Evolutionary conservation across 30 jellyfish, hydroid and myxozoan genomes (phyloP).

Genomic region (Mastigias papua): DNA sequence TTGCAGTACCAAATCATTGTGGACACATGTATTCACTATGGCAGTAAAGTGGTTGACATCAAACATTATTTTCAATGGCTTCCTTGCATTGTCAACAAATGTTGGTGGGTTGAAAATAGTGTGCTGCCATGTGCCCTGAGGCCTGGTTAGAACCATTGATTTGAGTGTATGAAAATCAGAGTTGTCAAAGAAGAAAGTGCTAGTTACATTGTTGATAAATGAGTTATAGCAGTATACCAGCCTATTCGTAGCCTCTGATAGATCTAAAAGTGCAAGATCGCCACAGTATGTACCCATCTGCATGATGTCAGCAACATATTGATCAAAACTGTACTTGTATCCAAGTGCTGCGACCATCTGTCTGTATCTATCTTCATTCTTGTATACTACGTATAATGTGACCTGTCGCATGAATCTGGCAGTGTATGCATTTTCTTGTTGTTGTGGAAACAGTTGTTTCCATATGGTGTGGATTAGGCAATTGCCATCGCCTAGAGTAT

Average conservation of each 20-base stretch:
- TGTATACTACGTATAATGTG: too few species aligned
- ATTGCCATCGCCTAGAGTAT: slow-evolving; percentile 14
- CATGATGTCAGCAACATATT: neutral
- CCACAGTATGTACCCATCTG: neutral
- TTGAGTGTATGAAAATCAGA: neutral
- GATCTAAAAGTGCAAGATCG: neutral
- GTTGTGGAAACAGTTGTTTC: neutral
- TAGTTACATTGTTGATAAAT: neutral
- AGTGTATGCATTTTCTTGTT: neutral
- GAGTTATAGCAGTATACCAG: neutral
- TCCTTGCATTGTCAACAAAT: neutral
- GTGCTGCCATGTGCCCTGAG: neutral
- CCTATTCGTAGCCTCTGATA: neutral
- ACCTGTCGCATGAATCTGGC: slow-evolving; percentile 11
- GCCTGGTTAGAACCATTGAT: neutral
- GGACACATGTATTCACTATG: neutral
- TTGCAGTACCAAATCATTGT: neutral
- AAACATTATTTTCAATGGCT: neutral
- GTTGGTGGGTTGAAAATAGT: neutral
- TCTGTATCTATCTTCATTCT: neutral
- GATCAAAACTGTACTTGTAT: neutral
- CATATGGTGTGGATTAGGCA: slow-evolving; percentile 4
- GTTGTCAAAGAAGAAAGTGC: neutral
- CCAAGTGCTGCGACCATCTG: neutral
- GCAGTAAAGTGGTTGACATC: neutral